Base-by-base conservation (phyloP, 2,888 invertebrate genomes). In the Branchipolynoe longqiensis region DNA sequence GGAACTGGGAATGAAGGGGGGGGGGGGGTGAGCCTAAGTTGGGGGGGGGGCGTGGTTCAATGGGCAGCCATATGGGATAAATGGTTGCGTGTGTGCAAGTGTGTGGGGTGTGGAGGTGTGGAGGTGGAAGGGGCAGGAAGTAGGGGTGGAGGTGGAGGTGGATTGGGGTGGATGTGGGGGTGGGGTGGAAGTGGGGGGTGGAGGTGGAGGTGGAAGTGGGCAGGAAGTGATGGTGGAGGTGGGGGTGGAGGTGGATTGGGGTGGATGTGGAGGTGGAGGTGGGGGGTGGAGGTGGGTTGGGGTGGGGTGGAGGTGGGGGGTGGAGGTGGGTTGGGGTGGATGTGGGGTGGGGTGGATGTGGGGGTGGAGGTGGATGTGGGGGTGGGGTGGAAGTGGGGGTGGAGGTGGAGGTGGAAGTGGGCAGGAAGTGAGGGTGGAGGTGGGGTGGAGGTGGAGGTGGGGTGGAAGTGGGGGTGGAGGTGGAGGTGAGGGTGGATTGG, bases 301-400 rank as follows among this genome's bases (percentile, higher is more conserved):
- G 62, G 31, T 25, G 62, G n/a, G 62, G 31, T 12, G 62, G 62
- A 62, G 25, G 31, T 12, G 62, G 62, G 62, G n/a, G 62, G n/a
- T 62, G 8, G 6, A 28, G 25, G n/a, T 8, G n/a, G 62, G n/a
- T 62, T 22, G 6, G n/a, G 25, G n/a, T 8, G n/a, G 6, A 14
- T 62, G 62, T n/a, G 8, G 62, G n/a, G 12, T 14, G 62, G 25
- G 31, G 62, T 25, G 8, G 8, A 6, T 22, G 62, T 25, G 31
- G 8, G 62, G 6, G 62, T 8, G n/a, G n/a, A n/a, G 62, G 62
- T 22, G 62, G 6, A 62, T 25, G 31, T 22, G 62, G 8, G 62
- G 8, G n/a, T 62, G 8, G 62, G 8, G 31, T 28, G 31, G 62
- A n/a, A 25, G 31, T 28, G 31, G 62, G 62, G 31, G n/a, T 22